phyloP scores from a whole-genome alignment of 2,888 invertebrate genomes.

The Pteria penguin region DNA sequence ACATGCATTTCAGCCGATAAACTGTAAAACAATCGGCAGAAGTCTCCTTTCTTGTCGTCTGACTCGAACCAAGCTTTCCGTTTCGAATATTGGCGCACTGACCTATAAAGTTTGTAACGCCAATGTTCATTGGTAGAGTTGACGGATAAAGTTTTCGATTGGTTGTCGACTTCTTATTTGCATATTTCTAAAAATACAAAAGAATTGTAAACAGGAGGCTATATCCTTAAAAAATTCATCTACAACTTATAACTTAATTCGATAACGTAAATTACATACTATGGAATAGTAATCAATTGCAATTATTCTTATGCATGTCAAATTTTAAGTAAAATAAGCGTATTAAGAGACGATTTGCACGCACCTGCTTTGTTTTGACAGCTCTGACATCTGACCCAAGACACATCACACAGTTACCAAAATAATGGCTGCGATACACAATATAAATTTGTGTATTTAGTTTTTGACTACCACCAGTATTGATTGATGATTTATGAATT shows the following conservation, averaged over 20 bases:
- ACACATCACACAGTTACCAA: neutral
- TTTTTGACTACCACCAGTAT: too few species aligned
- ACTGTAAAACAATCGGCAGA: too few species aligned
- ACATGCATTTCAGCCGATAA: too few species aligned
- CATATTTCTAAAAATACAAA: slow-evolving; percentile 55
- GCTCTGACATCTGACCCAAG: slow-evolving; percentile 19
- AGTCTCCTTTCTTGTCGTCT: neutral
- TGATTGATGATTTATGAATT: too few species aligned
- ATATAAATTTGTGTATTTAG: too few species aligned
- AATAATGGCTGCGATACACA: too few species aligned
- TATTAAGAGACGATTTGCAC: neutral
- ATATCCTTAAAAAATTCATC: too few species aligned
- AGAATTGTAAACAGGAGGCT: slow-evolving; percentile 43
- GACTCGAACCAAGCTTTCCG: neutral
- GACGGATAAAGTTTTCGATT: slow-evolving; percentile 29
- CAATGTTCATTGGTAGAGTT: slow-evolving; percentile 51
- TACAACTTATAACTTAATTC: too few species aligned
- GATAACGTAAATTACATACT: too few species aligned
- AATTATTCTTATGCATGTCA: neutral
- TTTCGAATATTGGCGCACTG: slow-evolving; percentile 61
- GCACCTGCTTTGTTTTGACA: slow-evolving; percentile 21
- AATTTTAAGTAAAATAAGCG: too few species aligned
- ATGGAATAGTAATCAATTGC: too few species aligned
- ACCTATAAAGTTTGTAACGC: slow-evolving; percentile 27
- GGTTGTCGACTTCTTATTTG: slow-evolving; percentile 45